phyloP scores from a whole-genome alignment of 2,888 invertebrate species.

The Onchidella celtica region DNA sequence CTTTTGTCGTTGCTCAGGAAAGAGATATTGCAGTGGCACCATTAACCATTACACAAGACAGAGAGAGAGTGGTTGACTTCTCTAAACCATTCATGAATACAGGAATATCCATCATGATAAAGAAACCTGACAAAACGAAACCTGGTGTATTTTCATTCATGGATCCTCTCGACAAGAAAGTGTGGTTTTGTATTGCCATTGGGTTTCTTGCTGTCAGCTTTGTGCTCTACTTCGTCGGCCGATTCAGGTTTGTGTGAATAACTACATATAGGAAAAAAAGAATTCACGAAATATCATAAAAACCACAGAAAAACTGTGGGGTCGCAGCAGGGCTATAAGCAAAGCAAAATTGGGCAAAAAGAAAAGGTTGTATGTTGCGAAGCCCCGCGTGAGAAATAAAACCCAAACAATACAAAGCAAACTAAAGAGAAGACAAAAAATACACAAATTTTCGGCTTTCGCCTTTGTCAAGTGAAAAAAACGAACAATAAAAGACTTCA shows the following conservation, averaged over 20 bases:
- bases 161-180: slow-evolving; percentile 96
- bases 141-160: slow-evolving; percentile 98
- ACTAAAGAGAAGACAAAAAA: too few species aligned
- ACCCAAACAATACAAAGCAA: too few species aligned
- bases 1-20: slow-evolving; percentile 81
- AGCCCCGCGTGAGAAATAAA: too few species aligned
- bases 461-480: too few species aligned
- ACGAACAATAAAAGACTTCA: too few species aligned
- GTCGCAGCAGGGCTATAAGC: too few species aligned
- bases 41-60: slow-evolving; percentile 94
- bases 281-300: too few species aligned
- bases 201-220: slow-evolving; percentile 98
- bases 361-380: too few species aligned
- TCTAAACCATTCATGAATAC: slow-evolving; percentile 98
- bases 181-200: slow-evolving; percentile 93
- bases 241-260: slow-evolving; percentile 84
- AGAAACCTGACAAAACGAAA: slow-evolving; percentile 93
- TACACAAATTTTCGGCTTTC: too few species aligned
- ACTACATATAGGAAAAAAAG: not conserved
- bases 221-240: slow-evolving; percentile 96
- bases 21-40: slow-evolving; percentile 97
- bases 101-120: slow-evolving; percentile 96
- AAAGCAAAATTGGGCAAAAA: too few species aligned
- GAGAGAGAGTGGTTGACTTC: slow-evolving; percentile 97
- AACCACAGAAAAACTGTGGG: too few species aligned